Conservation (phyloP, 2,888 invertebrate genomes). For the Girardia tigrina region DNA sequence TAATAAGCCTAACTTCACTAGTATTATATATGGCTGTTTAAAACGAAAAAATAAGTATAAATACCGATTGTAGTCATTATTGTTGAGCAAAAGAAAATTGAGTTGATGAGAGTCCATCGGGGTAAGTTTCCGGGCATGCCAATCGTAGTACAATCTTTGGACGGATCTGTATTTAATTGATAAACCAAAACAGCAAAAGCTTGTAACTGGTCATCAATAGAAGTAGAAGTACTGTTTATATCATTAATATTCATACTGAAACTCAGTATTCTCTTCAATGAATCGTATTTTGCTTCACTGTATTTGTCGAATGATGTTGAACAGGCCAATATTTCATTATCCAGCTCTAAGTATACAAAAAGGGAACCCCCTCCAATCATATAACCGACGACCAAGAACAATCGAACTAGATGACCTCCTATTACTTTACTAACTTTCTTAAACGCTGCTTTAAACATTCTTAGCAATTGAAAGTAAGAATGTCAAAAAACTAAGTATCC, state of each 20-base stretch:
- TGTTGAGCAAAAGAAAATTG: not conserved
- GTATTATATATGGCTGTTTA: not conserved
- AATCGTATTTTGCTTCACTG: not conserved
- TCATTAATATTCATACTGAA: not conserved
- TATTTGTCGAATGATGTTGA: not conserved
- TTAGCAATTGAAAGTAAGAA: no score
- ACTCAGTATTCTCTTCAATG: not conserved
- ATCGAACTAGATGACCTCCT: not conserved
- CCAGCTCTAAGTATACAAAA: not conserved
- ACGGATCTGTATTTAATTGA: not conserved
- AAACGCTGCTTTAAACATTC: not conserved
- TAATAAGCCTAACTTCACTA: no score
- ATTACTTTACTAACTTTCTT: not conserved
- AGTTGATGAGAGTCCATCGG: not conserved
- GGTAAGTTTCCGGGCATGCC: not conserved
- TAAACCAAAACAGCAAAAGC: not conserved
- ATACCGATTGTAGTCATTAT: not conserved
- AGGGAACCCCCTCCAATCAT: not conserved
- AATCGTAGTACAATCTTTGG: not conserved
- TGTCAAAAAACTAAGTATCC: no score
- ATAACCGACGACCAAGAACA: not conserved
- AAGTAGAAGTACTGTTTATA: not conserved
- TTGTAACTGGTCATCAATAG: not conserved
- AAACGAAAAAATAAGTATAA: not conserved
- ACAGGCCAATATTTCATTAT: not conserved